These are phyloP conservation scores for Ptychodera flava DNA, from an alignment of 35 echinoderm and acorn worm species.

Conservation along the genomic window DNA sequence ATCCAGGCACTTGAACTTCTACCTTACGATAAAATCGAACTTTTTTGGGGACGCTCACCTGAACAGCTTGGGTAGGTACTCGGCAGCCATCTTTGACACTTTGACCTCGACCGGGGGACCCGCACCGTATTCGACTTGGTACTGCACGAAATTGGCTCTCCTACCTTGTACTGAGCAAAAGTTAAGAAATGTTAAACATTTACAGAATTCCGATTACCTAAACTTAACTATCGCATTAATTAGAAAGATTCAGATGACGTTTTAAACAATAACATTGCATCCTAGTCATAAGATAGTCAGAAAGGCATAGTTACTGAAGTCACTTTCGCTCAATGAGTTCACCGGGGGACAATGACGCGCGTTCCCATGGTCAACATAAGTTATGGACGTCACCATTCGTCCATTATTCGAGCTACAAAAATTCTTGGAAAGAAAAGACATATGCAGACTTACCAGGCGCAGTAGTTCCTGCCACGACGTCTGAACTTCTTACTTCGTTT, in stretches of 20 bases:
- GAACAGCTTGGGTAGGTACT: not conserved
- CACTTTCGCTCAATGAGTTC: not conserved
- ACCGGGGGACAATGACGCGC: not conserved
- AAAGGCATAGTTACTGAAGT: not conserved
- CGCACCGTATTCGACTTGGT: not conserved
- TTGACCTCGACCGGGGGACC: not conserved
- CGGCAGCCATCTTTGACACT: not conserved
- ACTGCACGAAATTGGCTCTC: not conserved
- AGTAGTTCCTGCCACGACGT: not conserved
- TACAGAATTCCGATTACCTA: not conserved
- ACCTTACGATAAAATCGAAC: too few species aligned
- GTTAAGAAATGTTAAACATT: not conserved
- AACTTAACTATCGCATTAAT: not conserved
- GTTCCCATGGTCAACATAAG: not conserved
- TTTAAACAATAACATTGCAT: too few species aligned
- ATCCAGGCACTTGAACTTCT: too few species aligned
- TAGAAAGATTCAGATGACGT: too few species aligned
- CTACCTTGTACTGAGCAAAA: not conserved
- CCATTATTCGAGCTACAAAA: not conserved
- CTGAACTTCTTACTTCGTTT: not conserved
- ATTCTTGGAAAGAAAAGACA: not conserved
- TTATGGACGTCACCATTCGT: not conserved
- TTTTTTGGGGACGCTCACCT: not conserved
- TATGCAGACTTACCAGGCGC: not conserved
- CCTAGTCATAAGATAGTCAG: not conserved